Evolutionary conservation across 2,113 vertebrate species (phyloP).

Genomic region (Ardeotis arabs): DNA sequence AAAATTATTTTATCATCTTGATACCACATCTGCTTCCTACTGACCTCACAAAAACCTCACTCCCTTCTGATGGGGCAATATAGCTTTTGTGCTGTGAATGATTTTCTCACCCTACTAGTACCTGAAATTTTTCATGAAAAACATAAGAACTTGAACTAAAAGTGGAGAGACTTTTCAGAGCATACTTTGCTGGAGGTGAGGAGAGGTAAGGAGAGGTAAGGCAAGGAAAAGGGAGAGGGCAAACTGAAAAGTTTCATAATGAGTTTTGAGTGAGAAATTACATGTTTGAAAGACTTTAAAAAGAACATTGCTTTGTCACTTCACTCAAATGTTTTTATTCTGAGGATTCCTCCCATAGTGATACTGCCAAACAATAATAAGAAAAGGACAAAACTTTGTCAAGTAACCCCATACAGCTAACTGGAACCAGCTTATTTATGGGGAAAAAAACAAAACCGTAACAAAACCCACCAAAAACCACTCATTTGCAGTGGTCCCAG

Average conservation of each 20-base stretch:
- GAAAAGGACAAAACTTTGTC: neutral
- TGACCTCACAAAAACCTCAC: neutral
- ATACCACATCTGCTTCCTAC: neutral
- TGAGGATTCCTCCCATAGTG: neutral
- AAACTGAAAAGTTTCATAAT: neutral
- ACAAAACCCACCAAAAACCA: accelerated
- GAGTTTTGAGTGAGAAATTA: neutral
- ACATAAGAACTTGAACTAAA: neutral
- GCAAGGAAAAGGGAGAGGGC: neutral
- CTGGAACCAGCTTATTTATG: neutral
- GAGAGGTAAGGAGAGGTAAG: neutral
- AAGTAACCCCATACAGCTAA: neutral
- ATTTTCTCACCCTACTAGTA: neutral
- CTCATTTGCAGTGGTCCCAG: neutral
- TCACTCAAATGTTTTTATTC: neutral
- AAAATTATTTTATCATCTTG: neutral
- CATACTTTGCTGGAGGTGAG: neutral
- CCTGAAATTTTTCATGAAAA: neutral
- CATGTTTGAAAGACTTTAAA: neutral
- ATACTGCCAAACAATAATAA: neutral
- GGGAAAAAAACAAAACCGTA: neutral
- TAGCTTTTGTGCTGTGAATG: neutral
- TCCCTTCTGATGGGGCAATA: neutral
- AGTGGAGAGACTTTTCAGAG: neutral
- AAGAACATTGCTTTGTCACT: neutral